Conservation (phyloP, 2,888 invertebrate genomes). For the Drosophila meridionalis region DNA sequence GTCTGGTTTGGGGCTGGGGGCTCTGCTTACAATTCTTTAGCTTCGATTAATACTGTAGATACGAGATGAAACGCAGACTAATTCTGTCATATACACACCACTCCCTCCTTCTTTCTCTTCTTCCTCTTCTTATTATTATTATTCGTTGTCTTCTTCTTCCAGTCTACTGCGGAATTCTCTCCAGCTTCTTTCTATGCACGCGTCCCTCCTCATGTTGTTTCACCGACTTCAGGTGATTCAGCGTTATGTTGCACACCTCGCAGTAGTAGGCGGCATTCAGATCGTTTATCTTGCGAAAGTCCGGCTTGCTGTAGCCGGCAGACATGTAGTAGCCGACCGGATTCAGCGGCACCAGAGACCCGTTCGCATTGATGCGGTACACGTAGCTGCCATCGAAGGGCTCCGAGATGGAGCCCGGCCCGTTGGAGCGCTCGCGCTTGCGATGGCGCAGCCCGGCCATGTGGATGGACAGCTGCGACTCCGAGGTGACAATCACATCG, state of each 20-base stretch:
- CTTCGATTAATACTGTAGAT: neutral
- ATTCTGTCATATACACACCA: conserved; percentile 12
- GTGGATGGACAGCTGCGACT: conserved; percentile 67
- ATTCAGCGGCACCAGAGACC: conserved; percentile 53
- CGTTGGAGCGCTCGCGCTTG: conserved; percentile 35
- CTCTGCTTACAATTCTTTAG: conserved; percentile 13
- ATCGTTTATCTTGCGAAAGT: conserved; percentile 33
- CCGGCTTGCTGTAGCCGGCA: conserved; percentile 11
- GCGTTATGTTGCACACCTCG: conserved; percentile 58
- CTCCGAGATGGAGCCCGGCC: neutral
- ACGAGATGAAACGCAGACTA: neutral
- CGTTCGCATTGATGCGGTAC: conserved; percentile 50
- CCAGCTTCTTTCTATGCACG: conserved; percentile 51
- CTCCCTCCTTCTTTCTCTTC: neutral
- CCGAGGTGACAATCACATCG: conserved; percentile 69
- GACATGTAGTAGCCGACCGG: conserved; percentile 35
- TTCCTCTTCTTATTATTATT: neutral
- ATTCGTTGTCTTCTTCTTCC: neutral
- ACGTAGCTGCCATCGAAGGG: conserved; percentile 51
- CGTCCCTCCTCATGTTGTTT: conserved; percentile 67
- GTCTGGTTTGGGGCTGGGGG: conserved; percentile 3
- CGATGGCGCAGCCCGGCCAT: conserved; percentile 65
- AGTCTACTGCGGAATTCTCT: conserved; percentile 7
- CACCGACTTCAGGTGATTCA: conserved; percentile 69
- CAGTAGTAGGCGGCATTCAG: conserved; percentile 55